phyloP scores from a whole-genome alignment of 2,113 vertebrate species.

The Meriones unguiculatus region DNA sequence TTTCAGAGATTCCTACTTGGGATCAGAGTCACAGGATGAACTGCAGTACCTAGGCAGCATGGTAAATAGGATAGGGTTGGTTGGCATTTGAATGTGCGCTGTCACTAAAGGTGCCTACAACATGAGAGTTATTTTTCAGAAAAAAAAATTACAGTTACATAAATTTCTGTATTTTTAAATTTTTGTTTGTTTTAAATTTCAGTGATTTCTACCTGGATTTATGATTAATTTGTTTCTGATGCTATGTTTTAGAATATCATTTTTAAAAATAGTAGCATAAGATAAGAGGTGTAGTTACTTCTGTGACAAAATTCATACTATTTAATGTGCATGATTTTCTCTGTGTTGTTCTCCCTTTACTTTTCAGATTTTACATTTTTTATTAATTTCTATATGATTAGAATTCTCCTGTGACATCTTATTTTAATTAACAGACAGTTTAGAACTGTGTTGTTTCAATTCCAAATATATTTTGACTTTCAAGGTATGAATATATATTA shows the following conservation, averaged over 20 bases:
- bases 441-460: not conserved
- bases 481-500: not conserved
- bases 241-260: not conserved
- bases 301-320: not conserved
- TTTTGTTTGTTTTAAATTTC: not conserved
- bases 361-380: not conserved
- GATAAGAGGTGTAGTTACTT: not conserved
- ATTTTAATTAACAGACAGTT: not conserved
- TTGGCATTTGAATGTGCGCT: not conserved
- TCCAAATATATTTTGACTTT: not conserved
- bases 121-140: not conserved
- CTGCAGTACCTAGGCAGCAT: not conserved
- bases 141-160: not conserved
- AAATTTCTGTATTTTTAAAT: not conserved
- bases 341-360: not conserved
- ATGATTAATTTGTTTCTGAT: not conserved
- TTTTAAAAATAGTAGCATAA: not conserved
- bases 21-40: not conserved
- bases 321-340: not conserved
- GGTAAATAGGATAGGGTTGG: not conserved
- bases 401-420: not conserved
- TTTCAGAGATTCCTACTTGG: not conserved
- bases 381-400: not conserved
- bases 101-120: not conserved
- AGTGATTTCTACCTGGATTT: not conserved